Percentiles rank a stretch among this genome's conserved stretches.
Conservation (phyloP, 2,888 invertebrate genomes). For the Myopa tessellatipennis region DNA sequence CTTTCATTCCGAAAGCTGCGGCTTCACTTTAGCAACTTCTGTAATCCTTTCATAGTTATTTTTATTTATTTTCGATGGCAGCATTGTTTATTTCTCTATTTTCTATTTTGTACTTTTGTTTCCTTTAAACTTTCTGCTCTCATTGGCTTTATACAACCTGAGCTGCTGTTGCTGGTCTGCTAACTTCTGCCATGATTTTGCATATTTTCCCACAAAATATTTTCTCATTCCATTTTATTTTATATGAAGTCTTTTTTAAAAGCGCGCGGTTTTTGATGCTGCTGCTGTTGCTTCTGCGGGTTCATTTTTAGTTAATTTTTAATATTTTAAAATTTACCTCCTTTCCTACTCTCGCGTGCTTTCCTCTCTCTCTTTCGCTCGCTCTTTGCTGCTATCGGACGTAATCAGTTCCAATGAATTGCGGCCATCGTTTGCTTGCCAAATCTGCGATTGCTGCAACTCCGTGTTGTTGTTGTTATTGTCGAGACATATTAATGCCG, state of each 20-base stretch:
- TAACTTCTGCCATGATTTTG: not conserved
- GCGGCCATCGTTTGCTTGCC: slow-evolving; percentile 5
- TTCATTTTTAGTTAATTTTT: slow-evolving; percentile 19
- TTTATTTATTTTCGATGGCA: too few relatives aligned
- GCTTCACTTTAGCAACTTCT: too few relatives aligned
- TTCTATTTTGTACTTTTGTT: too few relatives aligned
- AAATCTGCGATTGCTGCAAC: not conserved
- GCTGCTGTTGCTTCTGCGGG: not conserved
- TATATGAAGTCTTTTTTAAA: not conserved
- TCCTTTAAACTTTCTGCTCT: too few relatives aligned
- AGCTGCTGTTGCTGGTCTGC: too few relatives aligned
- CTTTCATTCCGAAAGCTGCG: too few relatives aligned
- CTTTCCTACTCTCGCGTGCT: not conserved
- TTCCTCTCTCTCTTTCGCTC: not conserved
- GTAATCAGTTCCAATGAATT: slow-evolving; percentile 22
- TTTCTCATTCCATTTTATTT: slow-evolving; percentile 10
- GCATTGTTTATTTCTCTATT: too few relatives aligned
- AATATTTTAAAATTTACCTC: slow-evolving; percentile 14
- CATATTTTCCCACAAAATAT: slow-evolving; percentile 9
- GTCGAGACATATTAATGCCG: not conserved
- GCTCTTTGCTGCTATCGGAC: not conserved
- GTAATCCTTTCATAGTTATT: too few relatives aligned
- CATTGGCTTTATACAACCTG: too few relatives aligned
- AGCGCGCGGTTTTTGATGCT: not conserved
- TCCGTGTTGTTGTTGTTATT: not conserved